Evolutionary conservation across 2,113 vertebrate genomes (phyloP), one percentile per base, ranked within the genome.

Genomic region (Protomyctophum bolini): DNA sequence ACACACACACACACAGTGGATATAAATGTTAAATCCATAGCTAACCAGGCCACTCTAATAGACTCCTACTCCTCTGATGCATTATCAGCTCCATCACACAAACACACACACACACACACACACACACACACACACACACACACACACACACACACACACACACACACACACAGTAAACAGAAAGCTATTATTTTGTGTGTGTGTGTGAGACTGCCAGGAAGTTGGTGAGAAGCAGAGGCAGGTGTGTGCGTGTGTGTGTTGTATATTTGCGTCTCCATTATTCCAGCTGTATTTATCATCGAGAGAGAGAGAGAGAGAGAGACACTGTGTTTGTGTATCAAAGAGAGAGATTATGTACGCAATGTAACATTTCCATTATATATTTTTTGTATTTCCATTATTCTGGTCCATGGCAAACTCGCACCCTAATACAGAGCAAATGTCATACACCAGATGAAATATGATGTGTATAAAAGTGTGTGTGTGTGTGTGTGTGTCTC

Each of bases 11-110:
- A 12, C 7, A 11, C 9, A 11, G 68, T 84, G 80, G 82, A 58
- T 78, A 82, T 82, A 86, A 87, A 89, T 83, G 83, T 84, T 83
- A 87, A 89, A 88, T 87, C 82, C 75, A 86, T 86, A 87, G 76
- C 84, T 87, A 89, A 90, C 86, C 84, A 83, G 82, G 77, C 74
- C 86, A 82, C 77, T 77, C 87, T 88, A 88, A 90, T 88, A 85
- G 83, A 90, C 84, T 85, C 76, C 74, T 86, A 87, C 84, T 88
- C 77, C 77, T 88, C 81, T 84, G 86, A 86, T 78, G 82, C 84
- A 85, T 88, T 90, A 91, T 91, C 88, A 87, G 80, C 81, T 85
- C 83, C 83, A 91, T 90, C 87, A 87, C 85, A 85, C n/a, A n/a
- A n/a, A 33, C 33, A 33, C 33, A 33, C 33, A 33, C 33, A 33